A percentile compares a stretch with the other conserved stretches of the same genome.
Conservation (phyloP, 2,888 invertebrate genomes). For the Eupithecia vulgata region DNA sequence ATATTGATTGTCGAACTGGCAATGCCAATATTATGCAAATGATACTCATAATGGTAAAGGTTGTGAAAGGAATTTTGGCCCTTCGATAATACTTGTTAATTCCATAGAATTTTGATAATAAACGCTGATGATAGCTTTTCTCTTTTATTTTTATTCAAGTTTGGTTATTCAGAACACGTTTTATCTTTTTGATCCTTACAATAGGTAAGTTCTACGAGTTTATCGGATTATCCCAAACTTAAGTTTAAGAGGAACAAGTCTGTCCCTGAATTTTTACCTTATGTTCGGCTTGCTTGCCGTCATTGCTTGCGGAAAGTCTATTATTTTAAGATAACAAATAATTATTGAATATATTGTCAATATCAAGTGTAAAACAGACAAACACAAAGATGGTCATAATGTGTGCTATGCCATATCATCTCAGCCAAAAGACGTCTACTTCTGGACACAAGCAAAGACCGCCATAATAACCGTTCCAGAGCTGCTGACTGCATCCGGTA, state of each 20-base stretch:
- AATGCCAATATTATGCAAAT: constrained; percentile 28
- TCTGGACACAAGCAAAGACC: not conserved
- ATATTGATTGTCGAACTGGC: constrained; percentile 28
- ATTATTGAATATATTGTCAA: no score
- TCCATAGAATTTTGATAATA: constrained; percentile 9
- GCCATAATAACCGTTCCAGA: not conserved
- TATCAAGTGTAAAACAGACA: not conserved
- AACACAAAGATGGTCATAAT: no score
- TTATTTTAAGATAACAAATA: not conserved
- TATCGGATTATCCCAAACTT: constrained; percentile 3
- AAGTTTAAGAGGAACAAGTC: not conserved
- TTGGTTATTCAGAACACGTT: constrained; percentile 4
- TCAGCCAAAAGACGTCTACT: no score
- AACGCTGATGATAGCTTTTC: not conserved
- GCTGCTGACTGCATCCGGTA: not conserved
- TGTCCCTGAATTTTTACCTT: not conserved
- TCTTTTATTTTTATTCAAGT: not conserved
- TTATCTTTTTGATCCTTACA: not conserved
- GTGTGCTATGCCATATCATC: no score
- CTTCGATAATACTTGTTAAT: constrained; percentile 2
- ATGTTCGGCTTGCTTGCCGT: not conserved
- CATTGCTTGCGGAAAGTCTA: not conserved
- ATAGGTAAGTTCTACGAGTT: not conserved
- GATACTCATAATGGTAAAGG: constrained; percentile 14
- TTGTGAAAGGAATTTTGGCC: constrained; percentile 12